Conservation (phyloP, 92 coral and sea anemone species). For the Isaurus tuberculatus region DNA sequence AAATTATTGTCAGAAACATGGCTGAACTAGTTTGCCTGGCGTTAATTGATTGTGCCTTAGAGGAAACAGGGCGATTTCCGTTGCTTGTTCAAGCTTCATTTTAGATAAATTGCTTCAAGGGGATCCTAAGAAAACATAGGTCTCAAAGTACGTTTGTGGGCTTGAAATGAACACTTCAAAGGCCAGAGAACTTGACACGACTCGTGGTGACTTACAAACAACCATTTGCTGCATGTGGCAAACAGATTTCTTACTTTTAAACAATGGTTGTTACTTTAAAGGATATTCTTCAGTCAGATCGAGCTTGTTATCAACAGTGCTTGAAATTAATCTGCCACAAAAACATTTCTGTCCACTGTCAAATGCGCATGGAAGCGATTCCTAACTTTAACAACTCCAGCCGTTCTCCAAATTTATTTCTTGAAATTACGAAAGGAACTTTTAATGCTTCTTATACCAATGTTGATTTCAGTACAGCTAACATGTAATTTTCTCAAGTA, state of each 20-base stretch:
- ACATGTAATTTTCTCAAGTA: slow-evolving; percentile 42
- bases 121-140: slow-evolving; percentile 79
- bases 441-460: slow-evolving; percentile 15
- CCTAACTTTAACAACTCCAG: background rate
- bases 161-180: slow-evolving; percentile 83
- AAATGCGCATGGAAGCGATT: background rate
- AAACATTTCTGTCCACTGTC: slow-evolving; percentile 14
- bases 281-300: slow-evolving; percentile 31
- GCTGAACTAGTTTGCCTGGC: slow-evolving; percentile 52
- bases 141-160: slow-evolving; percentile 76
- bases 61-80: slow-evolving; percentile 65
- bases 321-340: slow-evolving; percentile 31
- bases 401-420: slow-evolving; percentile 1
- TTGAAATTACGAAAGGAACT: background rate
- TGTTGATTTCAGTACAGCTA: slow-evolving; percentile 11
- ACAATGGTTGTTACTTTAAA: slow-evolving; percentile 18
- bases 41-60: slow-evolving; percentile 47
- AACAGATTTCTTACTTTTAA: slow-evolving; percentile 49
- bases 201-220: slow-evolving; percentile 63
- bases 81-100: slow-evolving; percentile 63
- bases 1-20: slow-evolving; percentile 67
- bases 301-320: slow-evolving; percentile 7
- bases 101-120: slow-evolving; percentile 77
- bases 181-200: slow-evolving; percentile 74
- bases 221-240: slow-evolving; percentile 71